Conservation (phyloP, 2,113 vertebrate species). For the Nothocercus nigrocapillus region DNA sequence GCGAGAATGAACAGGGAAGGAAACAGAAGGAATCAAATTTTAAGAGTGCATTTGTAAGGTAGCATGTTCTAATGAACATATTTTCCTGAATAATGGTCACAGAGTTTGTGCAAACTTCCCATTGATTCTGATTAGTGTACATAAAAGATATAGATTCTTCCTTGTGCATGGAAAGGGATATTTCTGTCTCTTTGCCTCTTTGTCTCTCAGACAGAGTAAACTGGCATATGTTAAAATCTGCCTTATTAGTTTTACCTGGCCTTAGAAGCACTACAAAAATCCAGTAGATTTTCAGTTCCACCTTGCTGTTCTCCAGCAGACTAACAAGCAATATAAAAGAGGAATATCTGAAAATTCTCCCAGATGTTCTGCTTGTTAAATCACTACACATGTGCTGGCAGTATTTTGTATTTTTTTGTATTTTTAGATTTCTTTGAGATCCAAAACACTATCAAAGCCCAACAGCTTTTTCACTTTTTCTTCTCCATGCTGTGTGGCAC, state of each 20-base stretch:
- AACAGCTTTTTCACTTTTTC: slow-evolving; percentile 65
- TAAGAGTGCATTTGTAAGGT: neutral
- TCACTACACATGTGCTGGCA: slow-evolving; percentile 70
- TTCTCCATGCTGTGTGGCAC: slow-evolving; percentile 43
- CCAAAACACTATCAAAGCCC: slow-evolving; percentile 61
- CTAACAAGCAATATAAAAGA: slow-evolving; percentile 58
- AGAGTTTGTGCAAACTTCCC: neutral
- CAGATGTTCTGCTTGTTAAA: slow-evolving; percentile 78
- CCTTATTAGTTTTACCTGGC: slow-evolving; percentile 11
- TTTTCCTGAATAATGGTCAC: neutral
- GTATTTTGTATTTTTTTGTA: slow-evolving; percentile 78
- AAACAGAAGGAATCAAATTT: neutral
- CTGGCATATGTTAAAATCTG: neutral
- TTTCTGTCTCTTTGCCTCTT: neutral
- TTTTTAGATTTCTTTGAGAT: slow-evolving; percentile 78
- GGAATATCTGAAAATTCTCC: slow-evolving; percentile 66
- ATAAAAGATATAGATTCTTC: neutral
- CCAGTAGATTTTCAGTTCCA: neutral
- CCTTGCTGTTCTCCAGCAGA: slow-evolving; percentile 26
- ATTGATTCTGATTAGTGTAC: neutral
- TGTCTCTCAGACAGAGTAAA: neutral
- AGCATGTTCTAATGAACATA: neutral
- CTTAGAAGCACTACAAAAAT: slow-evolving; percentile 13
- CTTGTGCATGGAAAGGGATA: neutral
- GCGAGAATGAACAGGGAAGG: neutral